Base-by-base conservation (phyloP, 2,888 invertebrate species). In the Apamea crenata region DNA sequence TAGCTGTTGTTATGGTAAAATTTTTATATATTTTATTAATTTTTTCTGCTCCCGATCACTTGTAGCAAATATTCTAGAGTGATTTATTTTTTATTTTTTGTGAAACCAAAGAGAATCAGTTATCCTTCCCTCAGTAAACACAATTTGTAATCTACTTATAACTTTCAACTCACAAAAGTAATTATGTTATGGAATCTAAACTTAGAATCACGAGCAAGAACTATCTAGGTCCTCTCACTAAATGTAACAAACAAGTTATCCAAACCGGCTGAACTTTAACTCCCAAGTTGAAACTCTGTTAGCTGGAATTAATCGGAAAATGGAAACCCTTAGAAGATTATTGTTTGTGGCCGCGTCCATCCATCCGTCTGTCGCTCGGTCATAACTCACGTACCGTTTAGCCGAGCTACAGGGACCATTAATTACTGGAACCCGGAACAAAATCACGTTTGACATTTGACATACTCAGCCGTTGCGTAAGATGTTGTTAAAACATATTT, bases 371-470 rank as follows among this genome's bases (percentile, higher is more conserved):
- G 90, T 90, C 89, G 66, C 74, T 44, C 44, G 65, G 74, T 79
- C 75, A 89, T 89, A 90, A 89, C 81, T 89, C 89, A 87, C 82
- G 59, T 72, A 78, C 81, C 80, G 86, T 79, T 89, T 89, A 89
- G 78, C 77, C 61, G 66, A 68, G 81, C 74, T 72, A 78, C 84
- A 81, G 72, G 67, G 77, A 69, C 81, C 72, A 90, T 90, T 89
- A 89, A 87, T 89, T 89, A 71, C 78, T 56, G 74, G 21, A 78
- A 73, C 82, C 77, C 75, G 69, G 73, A 83, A 81, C 80, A 77
- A 86, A 87, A 89, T 89, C 86, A 79, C 77, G 78, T 72, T 84
- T 87, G 82, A 81, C 86, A 74, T 76, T 86, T 76, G 40, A 65
- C 68, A 59, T 75, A 77, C 69, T 77, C 70, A 44, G 25, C 32